These are phyloP conservation scores for Steinernema scapterisci DNA, from an alignment of 2,888 invertebrate genomes.

Conservation along the genomic window DNA sequence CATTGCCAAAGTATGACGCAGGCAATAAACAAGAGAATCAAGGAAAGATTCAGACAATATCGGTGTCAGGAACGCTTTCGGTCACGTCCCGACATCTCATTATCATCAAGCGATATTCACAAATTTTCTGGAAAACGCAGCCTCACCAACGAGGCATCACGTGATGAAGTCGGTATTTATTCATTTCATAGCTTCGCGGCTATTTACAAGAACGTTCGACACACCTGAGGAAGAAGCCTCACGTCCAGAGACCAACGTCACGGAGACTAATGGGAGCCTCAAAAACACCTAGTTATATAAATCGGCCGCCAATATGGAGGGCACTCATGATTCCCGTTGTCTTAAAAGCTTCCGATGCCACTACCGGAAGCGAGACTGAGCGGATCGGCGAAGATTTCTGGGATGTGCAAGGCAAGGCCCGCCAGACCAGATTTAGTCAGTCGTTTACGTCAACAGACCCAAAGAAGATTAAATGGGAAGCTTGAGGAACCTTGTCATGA, in stretches of 20 bases:
- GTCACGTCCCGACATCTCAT: too few species aligned
- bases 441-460: too few species aligned
- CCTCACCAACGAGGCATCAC: background rate
- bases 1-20: background rate
- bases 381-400: too few species aligned
- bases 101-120: slow-evolving; percentile 9
- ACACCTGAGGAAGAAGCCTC: background rate
- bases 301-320: background rate
- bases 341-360: slow-evolving; percentile 13
- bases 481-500: too few species aligned
- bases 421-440: too few species aligned
- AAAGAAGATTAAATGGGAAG: too few species aligned
- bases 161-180: slow-evolving; percentile 16
- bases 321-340: background rate
- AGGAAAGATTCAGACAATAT: too few species aligned
- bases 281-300: background rate
- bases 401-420: too few species aligned
- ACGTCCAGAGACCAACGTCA: background rate
- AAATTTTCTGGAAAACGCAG: background rate
- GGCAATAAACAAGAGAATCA: background rate
- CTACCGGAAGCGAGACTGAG: too few species aligned
- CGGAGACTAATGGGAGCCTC: background rate
- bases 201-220: background rate
- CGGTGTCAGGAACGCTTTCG: too few species aligned
- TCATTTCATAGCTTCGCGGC: background rate